Evolutionary conservation across 2,113 vertebrate species (phyloP), one percentile per base, ranked within the genome.

Genomic region (Scomber scombrus): DNA sequence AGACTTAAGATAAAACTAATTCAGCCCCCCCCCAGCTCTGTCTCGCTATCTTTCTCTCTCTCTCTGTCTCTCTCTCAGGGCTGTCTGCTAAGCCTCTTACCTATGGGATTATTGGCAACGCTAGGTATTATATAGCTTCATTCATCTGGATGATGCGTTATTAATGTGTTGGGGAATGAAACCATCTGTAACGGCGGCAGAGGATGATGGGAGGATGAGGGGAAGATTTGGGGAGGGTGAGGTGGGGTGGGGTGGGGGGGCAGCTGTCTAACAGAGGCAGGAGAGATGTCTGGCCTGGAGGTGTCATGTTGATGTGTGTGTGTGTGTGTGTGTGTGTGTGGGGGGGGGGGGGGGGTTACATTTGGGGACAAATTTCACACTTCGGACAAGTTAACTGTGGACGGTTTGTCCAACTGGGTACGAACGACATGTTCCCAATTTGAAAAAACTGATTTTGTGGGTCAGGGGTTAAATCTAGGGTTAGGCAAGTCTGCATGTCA

Each of bases 81-180:
- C 83, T 82, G 78, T 85, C 81, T 79, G 85, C 85, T 92, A 91
- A 94, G 89, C 93, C 80, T 90, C 92, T 94, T 93, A 93, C 93
- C 92, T 91, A 78, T 82, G 83, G 86, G 92, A 92, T 92, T 92
- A 93, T 92, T 89, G 89, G 82, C 88, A 93, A 85, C 75, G 14
- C 88, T 29, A 70, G 83, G 85, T 89, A 92, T 92, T 92, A 92
- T 90, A 91, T 89, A 82, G 86, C 86, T 92, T 85, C 86, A 91
- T 92, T 94, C 83, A 91, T 93, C 89, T 91, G 89, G 86, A 92
- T 92, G 89, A 89, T 91, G 88, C 56, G 72, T 92, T 89, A 92
- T 91, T 94, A 93, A 92, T 87, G 85, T 87, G 84, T 88, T 88
- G 85, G 62, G 81, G 82, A 90, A 89, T 89, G 66, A 91, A 92